phyloP scores from a whole-genome alignment of 2,888 invertebrate genomes.

The Acanthopleura granulata region DNA sequence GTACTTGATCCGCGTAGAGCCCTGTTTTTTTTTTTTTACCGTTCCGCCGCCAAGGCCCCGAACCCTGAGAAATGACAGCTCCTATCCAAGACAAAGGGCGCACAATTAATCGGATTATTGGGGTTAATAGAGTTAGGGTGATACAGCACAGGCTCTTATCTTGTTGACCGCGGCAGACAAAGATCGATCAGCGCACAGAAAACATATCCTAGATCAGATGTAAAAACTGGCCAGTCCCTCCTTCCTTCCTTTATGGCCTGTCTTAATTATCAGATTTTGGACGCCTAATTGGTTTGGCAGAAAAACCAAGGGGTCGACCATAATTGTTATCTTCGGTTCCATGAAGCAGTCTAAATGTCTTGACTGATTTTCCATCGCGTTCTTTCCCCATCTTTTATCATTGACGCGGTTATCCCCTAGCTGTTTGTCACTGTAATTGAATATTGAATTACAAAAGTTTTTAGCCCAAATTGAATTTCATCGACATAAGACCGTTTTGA shows the following conservation, averaged over 20 bases:
- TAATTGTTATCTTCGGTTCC: background rate
- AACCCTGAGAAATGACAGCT: slow-evolving; percentile 16
- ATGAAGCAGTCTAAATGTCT: slow-evolving; percentile 1
- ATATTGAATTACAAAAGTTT: slow-evolving; percentile 19
- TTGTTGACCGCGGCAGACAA: slow-evolving; percentile 2
- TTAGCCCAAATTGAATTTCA: slow-evolving; percentile 7
- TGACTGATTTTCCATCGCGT: background rate
- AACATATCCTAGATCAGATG: slow-evolving; percentile 15
- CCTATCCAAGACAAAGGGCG: slow-evolving; percentile 13
- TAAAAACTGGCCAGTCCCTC: background rate
- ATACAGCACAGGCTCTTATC: slow-evolving; percentile 10
- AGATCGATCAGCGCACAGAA: background rate
- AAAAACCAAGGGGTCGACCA: background rate
- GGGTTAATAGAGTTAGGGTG: slow-evolving; percentile 2
- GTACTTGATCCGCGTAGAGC: too few relatives aligned
- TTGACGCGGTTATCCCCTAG: slow-evolving; percentile 4
- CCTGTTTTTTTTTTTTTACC: too few relatives aligned
- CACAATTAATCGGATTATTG: slow-evolving; percentile 13
- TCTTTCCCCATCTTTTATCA: slow-evolving; percentile 9
- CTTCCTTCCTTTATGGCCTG: background rate
- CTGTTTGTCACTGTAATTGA: slow-evolving; percentile 16
- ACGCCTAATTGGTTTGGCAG: slow-evolving; percentile 12
- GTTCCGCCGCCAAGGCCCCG: background rate
- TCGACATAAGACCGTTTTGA: slow-evolving; percentile 19
- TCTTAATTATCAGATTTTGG: slow-evolving; percentile 17